Evolutionary conservation across 2,888 invertebrate genomes (phyloP).

Genomic region (Cetonia aurata): DNA sequence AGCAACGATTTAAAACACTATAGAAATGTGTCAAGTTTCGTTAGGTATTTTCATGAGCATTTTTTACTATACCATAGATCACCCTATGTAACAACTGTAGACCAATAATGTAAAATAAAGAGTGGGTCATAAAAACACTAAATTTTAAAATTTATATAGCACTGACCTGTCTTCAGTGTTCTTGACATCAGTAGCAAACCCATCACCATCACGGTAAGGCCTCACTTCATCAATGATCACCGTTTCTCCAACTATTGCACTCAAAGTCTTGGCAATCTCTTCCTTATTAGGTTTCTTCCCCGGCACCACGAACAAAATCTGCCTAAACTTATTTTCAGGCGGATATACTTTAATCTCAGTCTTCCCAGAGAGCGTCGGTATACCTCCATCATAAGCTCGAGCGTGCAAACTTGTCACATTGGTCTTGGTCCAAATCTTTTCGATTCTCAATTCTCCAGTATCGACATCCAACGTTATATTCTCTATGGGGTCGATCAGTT

Average conservation of each 20-base stretch:
- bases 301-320: conserved; percentile 84
- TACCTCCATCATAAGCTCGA: conserved; percentile 87
- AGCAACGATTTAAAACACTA: too few species aligned
- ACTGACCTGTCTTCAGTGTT: conserved; percentile 46
- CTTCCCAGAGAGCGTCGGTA: conserved; percentile 81
- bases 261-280: conserved; percentile 81
- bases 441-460: conserved; percentile 80
- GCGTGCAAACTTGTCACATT: conserved; percentile 76
- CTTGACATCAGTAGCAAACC: conserved; percentile 70
- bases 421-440: conserved; percentile 64
- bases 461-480: conserved; percentile 81
- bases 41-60: too few species aligned
- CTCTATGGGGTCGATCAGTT: conserved; percentile 81
- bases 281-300: conserved; percentile 80
- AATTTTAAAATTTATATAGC: background rate
- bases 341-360: conserved; percentile 83
- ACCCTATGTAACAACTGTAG: too few species aligned
- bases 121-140: background rate
- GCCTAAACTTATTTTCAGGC: conserved; percentile 80
- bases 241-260: conserved; percentile 83
- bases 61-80: too few species aligned
- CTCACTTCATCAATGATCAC: conserved; percentile 82
- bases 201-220: conserved; percentile 73
- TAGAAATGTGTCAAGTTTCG: too few species aligned
- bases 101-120: background rate